phyloP scores from a whole-genome alignment of 2,888 invertebrate genomes.

The Xanthia icteritia region DNA sequence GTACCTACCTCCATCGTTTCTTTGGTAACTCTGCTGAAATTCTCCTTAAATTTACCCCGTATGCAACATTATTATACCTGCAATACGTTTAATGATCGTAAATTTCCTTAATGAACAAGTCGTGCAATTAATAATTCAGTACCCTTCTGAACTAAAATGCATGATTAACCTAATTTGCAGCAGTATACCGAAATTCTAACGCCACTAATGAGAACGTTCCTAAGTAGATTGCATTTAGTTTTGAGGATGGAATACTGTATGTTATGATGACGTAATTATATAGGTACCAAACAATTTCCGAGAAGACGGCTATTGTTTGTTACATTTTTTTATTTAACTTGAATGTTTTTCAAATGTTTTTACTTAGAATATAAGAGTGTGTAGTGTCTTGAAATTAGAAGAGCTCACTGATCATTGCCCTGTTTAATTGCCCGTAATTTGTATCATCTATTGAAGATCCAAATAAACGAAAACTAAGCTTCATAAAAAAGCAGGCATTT shows the following conservation, averaged over 20 bases:
- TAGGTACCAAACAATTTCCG: background rate
- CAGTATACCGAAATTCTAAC: slow-evolving; percentile 67
- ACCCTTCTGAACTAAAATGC: slow-evolving; percentile 69
- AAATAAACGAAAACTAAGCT: background rate
- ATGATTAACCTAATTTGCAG: slow-evolving; percentile 73
- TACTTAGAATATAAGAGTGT: too few species aligned
- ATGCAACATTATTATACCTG: slow-evolving; percentile 61
- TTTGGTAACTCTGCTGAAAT: slow-evolving; percentile 33
- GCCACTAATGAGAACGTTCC: slow-evolving; percentile 66
- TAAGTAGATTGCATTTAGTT: slow-evolving; percentile 66
- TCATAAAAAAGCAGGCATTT: background rate
- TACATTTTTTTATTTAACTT: background rate
- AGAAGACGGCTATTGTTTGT: background rate
- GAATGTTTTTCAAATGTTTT: background rate
- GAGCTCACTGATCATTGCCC: too few species aligned
- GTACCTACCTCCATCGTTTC: background rate
- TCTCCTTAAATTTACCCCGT: background rate
- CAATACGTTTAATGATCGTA: slow-evolving; percentile 64
- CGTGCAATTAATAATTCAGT: slow-evolving; percentile 70
- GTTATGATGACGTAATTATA: slow-evolving; percentile 30
- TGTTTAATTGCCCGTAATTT: background rate
- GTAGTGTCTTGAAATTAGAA: background rate
- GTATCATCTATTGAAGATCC: background rate
- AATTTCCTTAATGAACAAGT: slow-evolving; percentile 70
- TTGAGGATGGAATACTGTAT: slow-evolving; percentile 42